Evolutionary conservation across 2,888 invertebrate genomes (phyloP).

Genomic region (Blastobasis adustella): DNA sequence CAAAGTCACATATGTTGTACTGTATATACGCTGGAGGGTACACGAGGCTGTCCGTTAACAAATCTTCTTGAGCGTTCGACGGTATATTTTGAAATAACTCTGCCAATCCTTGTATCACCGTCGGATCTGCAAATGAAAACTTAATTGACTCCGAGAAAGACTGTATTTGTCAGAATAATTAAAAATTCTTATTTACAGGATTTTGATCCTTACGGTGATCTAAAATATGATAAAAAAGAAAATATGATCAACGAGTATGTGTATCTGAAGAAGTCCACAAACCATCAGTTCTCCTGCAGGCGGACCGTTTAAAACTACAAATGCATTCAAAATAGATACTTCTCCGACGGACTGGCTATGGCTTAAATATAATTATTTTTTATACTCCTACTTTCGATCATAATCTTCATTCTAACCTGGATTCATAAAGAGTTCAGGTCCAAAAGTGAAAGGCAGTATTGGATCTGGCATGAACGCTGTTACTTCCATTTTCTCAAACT

Average conservation of each 20-base stretch:
- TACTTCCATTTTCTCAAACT: conserved; percentile 16
- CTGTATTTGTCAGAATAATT: not conserved
- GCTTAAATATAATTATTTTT: too few relatives aligned
- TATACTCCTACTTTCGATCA: too few relatives aligned
- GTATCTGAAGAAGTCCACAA: too few relatives aligned
- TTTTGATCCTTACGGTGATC: too few relatives aligned
- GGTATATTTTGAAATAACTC: conserved; percentile 5
- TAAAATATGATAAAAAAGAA: too few relatives aligned
- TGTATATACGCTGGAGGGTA: conserved; percentile 7
- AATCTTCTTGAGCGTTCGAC: conserved; percentile 2
- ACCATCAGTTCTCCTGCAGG: too few relatives aligned
- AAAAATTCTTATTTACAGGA: too few relatives aligned
- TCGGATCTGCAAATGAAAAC: conserved; percentile 5
- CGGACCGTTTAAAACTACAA: too few relatives aligned
- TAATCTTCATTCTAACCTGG: not conserved
- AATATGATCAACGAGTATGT: not conserved
- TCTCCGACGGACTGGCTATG: too few relatives aligned
- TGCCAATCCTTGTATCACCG: not conserved
- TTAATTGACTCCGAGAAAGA: not conserved
- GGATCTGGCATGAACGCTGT: conserved; percentile 16
- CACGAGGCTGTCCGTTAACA: conserved; percentile 6
- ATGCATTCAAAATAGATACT: too few relatives aligned
- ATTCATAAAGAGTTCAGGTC: not conserved
- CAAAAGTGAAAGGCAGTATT: conserved; percentile 4
- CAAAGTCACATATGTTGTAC: conserved; percentile 8